Evolutionary conservation across 2,888 invertebrate species (phyloP), one percentile per base, ranked within the genome.

Genomic region (Hypsopygia costalis): DNA sequence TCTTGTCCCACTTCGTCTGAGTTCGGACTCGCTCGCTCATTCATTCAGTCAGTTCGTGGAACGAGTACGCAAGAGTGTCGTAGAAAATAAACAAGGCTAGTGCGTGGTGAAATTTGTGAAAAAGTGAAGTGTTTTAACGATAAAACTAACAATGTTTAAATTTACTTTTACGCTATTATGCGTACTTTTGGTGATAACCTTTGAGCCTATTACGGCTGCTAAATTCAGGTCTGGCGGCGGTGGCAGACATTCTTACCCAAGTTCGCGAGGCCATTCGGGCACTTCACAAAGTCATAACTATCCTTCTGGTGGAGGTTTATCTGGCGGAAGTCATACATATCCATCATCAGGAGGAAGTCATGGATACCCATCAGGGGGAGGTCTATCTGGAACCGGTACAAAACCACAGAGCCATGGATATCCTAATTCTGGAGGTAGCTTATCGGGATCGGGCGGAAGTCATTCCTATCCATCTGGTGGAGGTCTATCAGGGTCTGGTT

Each of bases 151-250:
- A 45, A 79, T 77, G 77, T 57, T 58, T 45, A 51, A 56, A 27
- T 50, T 55, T 25, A 62, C 62, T 52, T 69, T 63, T 56, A 62
- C 60, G 50, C 55, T 80, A 30, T 55, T 80, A 43, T 74, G 69
- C 52, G 67, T 69, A 36, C 43, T 74, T 43, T 42, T 75, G 47
- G 55, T 78, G 47, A 40, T 81, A 55, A 60, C 62, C 44, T 41
- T 61, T 10, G 56, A 59, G 29, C 57, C 65, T 6, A 62, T 58
- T 40, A 58, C 65, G 29, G 61, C 57, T 47, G 61, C 60, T 25
- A 59, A 64, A 56, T 31, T 11, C 27, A 16, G 16, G 16, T 16
- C 16, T 4, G 50, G 69, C 46, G 54, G 70, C 8, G 50, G 63
- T 25, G 52, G 63, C 1, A 47, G 44, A 40, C 68, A 62, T 41